Evolutionary conservation across 1,140 invertebrate species (phyloP).

Genomic region (Antheraea mylitta): DNA sequence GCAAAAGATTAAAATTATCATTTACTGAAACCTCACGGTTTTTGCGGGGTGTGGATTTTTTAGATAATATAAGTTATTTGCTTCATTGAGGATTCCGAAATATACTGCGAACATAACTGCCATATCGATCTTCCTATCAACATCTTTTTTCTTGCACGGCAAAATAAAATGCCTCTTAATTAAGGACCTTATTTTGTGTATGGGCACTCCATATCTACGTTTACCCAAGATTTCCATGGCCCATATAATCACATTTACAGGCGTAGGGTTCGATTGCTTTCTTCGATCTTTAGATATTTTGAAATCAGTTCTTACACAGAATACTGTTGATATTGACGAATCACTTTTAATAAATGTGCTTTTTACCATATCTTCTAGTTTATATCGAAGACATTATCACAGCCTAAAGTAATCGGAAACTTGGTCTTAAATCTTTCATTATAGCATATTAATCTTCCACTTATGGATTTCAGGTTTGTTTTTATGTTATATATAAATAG

Average conservation of each 20-base stretch:
- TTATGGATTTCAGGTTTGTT: not conserved
- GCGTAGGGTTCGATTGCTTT: slow-evolving; percentile 20
- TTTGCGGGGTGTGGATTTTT: slow-evolving; percentile 9
- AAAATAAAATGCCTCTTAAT: slow-evolving; percentile 38
- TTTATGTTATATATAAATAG: not conserved
- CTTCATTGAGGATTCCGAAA: slow-evolving; percentile 35
- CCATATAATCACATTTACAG: slow-evolving; percentile 39
- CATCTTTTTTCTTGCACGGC: slow-evolving; percentile 32
- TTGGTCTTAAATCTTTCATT: not conserved
- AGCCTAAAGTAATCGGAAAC: not conserved
- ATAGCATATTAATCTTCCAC: not conserved
- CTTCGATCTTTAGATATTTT: slow-evolving; percentile 25
- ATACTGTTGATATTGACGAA: slow-evolving; percentile 18
- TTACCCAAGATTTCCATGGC: slow-evolving; percentile 35
- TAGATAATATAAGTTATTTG: slow-evolving; percentile 29
- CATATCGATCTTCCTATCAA: slow-evolving; percentile 39
- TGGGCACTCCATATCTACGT: slow-evolving; percentile 26
- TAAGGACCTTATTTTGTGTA: slow-evolving; percentile 32
- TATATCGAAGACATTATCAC: not conserved
- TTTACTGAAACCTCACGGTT: not conserved
- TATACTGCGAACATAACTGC: slow-evolving; percentile 30
- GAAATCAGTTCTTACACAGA: slow-evolving; percentile 25
- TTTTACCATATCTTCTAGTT: not conserved
- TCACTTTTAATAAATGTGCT: slow-evolving; percentile 12
- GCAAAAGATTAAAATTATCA: not conserved